Evolutionary conservation across 2,888 invertebrate genomes (phyloP).

Genomic region (Criorhina ranunculi): DNA sequence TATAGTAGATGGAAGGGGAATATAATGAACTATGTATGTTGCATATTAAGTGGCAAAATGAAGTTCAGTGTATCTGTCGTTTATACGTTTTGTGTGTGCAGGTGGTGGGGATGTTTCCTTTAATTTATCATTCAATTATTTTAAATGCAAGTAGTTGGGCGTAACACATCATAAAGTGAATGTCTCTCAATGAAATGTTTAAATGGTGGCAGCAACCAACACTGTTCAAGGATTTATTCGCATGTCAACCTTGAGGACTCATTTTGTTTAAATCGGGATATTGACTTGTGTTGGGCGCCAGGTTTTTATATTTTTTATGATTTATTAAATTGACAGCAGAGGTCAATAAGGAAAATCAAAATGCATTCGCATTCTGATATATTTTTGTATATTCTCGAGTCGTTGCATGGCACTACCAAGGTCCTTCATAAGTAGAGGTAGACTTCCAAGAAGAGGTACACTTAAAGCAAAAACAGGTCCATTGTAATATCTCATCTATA

Average conservation of each 20-base stretch:
- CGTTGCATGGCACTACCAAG: too few relatives aligned
- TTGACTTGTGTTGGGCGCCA: neutral
- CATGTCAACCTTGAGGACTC: neutral
- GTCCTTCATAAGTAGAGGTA: too few relatives aligned
- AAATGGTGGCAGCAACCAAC: slow-evolving; percentile 27
- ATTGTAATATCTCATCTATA: too few relatives aligned
- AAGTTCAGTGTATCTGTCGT: slow-evolving; percentile 54
- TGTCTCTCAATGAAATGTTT: slow-evolving; percentile 24
- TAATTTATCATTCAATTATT: slow-evolving; percentile 68
- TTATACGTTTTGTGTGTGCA: neutral
- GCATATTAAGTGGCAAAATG: slow-evolving; percentile 71
- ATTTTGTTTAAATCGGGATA: too few relatives aligned
- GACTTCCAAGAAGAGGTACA: too few relatives aligned
- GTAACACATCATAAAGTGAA: slow-evolving; percentile 59
- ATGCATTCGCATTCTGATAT: too few relatives aligned
- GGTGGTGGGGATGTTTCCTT: slow-evolving; percentile 21
- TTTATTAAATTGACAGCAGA: too few relatives aligned
- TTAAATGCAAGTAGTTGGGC: slow-evolving; percentile 44
- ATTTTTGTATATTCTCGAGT: too few relatives aligned
- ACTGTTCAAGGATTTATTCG: neutral
- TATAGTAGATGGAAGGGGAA: neutral
- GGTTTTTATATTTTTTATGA: neutral
- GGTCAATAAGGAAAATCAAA: too few relatives aligned
- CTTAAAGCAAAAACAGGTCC: too few relatives aligned
- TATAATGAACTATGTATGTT: slow-evolving; percentile 70